These are phyloP conservation scores for Corythoichthys haematopterus DNA, from an alignment of 2,113 vertebrate genomes.

Conservation along the genomic window DNA sequence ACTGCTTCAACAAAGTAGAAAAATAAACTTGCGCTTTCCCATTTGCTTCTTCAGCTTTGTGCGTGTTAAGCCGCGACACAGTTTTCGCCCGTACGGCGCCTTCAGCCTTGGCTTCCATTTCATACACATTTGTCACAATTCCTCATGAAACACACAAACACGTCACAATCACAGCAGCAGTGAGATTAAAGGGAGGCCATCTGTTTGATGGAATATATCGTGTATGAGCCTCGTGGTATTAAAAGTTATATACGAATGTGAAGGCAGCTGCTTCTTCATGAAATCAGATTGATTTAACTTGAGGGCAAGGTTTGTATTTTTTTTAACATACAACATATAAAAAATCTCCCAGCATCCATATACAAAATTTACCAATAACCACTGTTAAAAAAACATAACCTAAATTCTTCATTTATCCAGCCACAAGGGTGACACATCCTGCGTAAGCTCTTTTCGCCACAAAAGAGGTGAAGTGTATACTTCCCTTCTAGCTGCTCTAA, in stretches of 20 bases:
- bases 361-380: constrained; percentile 8
- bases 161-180: constrained; percentile 30
- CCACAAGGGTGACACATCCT: constrained; percentile 21
- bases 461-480: constrained; percentile 5
- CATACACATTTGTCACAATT: constrained; percentile 17
- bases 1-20: constrained; percentile 45
- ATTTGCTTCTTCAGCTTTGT: constrained; percentile 58
- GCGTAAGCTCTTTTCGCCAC: constrained; percentile 30
- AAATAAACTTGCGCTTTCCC: constrained; percentile 64
- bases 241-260: constrained; percentile 23
- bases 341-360: constrained; percentile 12
- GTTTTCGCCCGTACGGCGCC: constrained; percentile 43
- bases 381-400: constrained; percentile 11
- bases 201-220: constrained; percentile 14
- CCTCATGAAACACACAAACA: not conserved
- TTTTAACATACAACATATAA: constrained; percentile 17
- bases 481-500: constrained; percentile 16
- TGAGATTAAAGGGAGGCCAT: constrained; percentile 52
- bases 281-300: constrained; percentile 23
- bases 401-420: constrained; percentile 18
- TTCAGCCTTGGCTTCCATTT: constrained; percentile 38
- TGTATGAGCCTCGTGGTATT: constrained; percentile 2
- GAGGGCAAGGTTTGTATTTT: constrained; percentile 2
- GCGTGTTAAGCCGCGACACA: constrained; percentile 52
- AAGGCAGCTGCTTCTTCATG: constrained; percentile 32